Base-by-base conservation (phyloP, 2,797 vertebrate genomes). In the Odontamblyopus lacepedii region DNA sequence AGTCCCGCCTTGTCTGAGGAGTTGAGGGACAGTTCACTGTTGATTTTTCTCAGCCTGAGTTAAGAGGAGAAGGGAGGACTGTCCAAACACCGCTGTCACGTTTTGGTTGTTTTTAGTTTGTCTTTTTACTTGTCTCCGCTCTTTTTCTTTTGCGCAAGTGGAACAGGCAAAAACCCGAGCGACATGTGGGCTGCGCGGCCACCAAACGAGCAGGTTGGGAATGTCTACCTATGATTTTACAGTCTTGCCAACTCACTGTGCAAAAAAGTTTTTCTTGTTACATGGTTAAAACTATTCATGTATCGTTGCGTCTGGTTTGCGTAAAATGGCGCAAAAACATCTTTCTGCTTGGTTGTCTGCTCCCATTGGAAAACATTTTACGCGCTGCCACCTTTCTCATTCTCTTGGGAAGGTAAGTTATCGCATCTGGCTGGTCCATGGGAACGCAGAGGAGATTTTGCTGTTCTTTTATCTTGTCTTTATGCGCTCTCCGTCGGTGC, bases 171-270 rank as follows among this genome's bases (percentile, higher is more conserved):
- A 9, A 38, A 19, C 71, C 30, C 23, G 4, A 56, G n/a, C 81
- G 84, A 75, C 77, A 93, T 93, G 90, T 82, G 88, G 91, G 65
- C 84, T 69, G 63, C 55, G 51, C 11, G 84, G 85, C 85, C 87
- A 77, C 89, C 71, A 1, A 73, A 48, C 78, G 81, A 87, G 88
- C 92, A 93, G 93, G 93, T 94, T 79, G 82, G 93, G 92, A 63
- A 81, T 67, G 73, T 73, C 67, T 83, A 62, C 57, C 62, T 69
- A 59, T 61, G 57, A 62, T 32, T 67, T 70, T 60, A 61, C 18
- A 74, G 11, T 69, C 30, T 29, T 75, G 62, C 72, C 41, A 75
- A 32, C 8, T 38, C 7, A 38, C 35, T 19, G 7, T n/a, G 50
- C 65, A 55, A 2, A 26, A 6, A 64, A 11, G 30, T 15, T n/a